A percentile compares a stretch with the other conserved stretches of the same genome.
Evolutionary conservation across 2,888 invertebrate species (phyloP).

Genomic region (Mesorhabditis sp.): DNA sequence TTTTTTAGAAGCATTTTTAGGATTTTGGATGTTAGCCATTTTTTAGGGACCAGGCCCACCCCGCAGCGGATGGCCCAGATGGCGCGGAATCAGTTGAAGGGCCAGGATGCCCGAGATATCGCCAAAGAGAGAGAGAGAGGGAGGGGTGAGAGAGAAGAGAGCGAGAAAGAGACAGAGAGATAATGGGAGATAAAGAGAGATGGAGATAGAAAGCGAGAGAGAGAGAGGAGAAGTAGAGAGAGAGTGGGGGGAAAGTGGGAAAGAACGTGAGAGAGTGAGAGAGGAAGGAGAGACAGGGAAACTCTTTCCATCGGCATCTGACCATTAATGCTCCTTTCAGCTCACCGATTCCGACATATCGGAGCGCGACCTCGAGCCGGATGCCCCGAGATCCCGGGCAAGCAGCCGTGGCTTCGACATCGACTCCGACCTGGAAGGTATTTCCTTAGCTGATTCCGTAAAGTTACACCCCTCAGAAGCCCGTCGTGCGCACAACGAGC

Average conservation of each 20-base stretch:
- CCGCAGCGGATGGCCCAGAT: slow-evolving; percentile 51
- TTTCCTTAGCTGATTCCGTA: no score
- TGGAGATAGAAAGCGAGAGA: no score
- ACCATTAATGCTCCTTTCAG: background rate
- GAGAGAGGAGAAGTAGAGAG: no score
- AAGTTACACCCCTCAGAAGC: no score
- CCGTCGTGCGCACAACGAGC: no score
- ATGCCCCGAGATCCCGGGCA: background rate
- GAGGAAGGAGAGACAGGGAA: no score
- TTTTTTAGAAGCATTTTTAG: background rate
- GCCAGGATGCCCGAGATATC: slow-evolving; percentile 36
- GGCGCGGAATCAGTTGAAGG: slow-evolving; percentile 39
- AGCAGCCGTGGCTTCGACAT: slow-evolving; percentile 23
- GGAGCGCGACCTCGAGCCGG: background rate
- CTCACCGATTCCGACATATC: background rate
- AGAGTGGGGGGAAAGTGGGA: no score
- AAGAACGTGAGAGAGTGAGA: no score
- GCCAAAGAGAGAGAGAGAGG: slow-evolving; percentile 10
- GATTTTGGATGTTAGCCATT: slow-evolving; percentile 13
- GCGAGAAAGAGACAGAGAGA: background rate
- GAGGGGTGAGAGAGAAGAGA: background rate
- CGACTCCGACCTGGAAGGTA: slow-evolving; percentile 22
- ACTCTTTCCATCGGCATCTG: no score
- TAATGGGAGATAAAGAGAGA: no score
- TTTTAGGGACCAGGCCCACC: slow-evolving; percentile 42